Evolutionary conservation across 1,140 invertebrate genomes (phyloP).

Genomic region (Heliconius eleuchia): DNA sequence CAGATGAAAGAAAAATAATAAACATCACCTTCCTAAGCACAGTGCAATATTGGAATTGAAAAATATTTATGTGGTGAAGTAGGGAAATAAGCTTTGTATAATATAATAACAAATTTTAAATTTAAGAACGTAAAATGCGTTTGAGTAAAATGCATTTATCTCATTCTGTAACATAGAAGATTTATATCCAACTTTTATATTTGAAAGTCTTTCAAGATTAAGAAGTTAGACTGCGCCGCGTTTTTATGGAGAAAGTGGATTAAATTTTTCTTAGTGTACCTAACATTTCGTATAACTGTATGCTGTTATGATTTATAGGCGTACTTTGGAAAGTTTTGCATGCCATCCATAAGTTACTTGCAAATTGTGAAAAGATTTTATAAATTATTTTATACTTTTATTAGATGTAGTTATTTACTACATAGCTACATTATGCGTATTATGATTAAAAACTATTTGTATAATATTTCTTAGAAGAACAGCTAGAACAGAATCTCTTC

Average conservation of each 20-base stretch:
- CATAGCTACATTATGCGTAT: too few relatives aligned
- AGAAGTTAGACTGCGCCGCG: slow-evolving; percentile 58
- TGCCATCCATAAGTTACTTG: slow-evolving; percentile 71
- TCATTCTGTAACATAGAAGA: slow-evolving; percentile 44
- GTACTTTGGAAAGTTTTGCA: slow-evolving; percentile 69
- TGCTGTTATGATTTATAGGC: slow-evolving; percentile 74
- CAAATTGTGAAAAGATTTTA: slow-evolving; percentile 53
- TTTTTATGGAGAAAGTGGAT: slow-evolving; percentile 74
- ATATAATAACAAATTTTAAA: slow-evolving; percentile 1
- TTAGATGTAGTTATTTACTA: too few relatives aligned
- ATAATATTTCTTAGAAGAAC: too few relatives aligned
- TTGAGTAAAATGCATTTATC: slow-evolving; percentile 49
- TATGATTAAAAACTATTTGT: too few relatives aligned
- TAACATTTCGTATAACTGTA: slow-evolving; percentile 70
- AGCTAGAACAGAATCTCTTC: too few relatives aligned
- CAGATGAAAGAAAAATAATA: too few relatives aligned
- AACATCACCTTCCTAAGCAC: too few relatives aligned
- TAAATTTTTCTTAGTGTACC: slow-evolving; percentile 70
- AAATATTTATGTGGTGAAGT: not conserved
- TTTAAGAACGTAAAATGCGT: slow-evolving; percentile 25
- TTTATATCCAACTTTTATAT: slow-evolving; percentile 54
- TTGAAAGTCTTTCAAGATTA: slow-evolving; percentile 68
- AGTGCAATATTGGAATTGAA: not conserved
- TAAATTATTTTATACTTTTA: too few relatives aligned
- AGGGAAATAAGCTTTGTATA: not conserved